Evolutionary conservation across 2,797 vertebrate genomes (phyloP), one percentile per base, ranked within the genome.

Genomic region (Salarias fasciatus): DNA sequence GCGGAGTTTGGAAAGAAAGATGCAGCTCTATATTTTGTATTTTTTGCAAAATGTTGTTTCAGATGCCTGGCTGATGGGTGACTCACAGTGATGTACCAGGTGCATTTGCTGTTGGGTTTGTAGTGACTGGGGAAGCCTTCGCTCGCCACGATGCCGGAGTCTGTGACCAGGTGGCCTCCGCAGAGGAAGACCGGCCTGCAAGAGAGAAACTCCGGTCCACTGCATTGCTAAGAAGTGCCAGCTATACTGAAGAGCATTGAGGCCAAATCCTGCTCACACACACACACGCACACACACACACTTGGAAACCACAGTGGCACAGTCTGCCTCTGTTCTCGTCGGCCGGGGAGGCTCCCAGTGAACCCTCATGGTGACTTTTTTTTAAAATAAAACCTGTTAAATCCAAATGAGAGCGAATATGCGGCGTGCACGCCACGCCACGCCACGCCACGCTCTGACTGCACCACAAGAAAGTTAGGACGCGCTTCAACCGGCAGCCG

Each of bases 71-170:
- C 24, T 3, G 18, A 24, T 24, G 24, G 18, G 0, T 8, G 41
- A 90, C 94, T 94, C 85, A 97, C 96, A 47, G 94, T 95, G 71
- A 97, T 94, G 81, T 93, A 95, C 96, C 96, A 97, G 86, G 80
- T 89, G 84, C 96, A 97, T 79, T 93, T 95, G 50, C 91, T 92
- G 88, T 92, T 92, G 43, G 92, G 85, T 54, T 94, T 95, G 86
- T 97, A 97, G 69, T 83, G 84, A 71, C 79, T 91, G 29, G 96
- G 96, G 81, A 96, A 97, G 12, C 92, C 93, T 77, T 96, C 95
- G 11, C 95, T 97, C 83, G 92, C 96, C 69, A 97, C 90, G 48
- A 95, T 95, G 53, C 94, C 95, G 0, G 94, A 94, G 57, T 96
- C 95, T 12, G 86, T 92, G 1, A 90, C 91, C 65, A 95, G 79